Conservation (phyloP, 1,140 invertebrate species). For the Caenorhabditis brenneri region DNA sequence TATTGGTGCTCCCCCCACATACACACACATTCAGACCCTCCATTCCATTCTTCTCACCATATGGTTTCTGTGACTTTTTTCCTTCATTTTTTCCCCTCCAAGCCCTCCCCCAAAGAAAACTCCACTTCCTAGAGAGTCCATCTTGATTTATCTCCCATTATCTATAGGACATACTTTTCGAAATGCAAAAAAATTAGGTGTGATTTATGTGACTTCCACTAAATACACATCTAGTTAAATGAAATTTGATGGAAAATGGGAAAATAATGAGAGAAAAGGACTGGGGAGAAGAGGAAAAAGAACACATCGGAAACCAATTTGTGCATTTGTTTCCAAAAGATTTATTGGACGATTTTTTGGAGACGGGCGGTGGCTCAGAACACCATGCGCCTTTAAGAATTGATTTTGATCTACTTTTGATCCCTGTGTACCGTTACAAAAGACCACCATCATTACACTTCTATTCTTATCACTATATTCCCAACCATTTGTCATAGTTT, state of each 20-base stretch:
- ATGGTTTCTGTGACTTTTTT: neutral
- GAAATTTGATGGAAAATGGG: too few relatives aligned
- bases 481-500: slow-evolving; percentile 40
- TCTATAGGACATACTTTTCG: too few relatives aligned
- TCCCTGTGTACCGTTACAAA: neutral
- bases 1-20: neutral
- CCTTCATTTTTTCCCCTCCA: neutral
- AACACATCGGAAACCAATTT: slow-evolving; percentile 18
- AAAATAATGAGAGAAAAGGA: too few relatives aligned
- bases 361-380: too few relatives aligned
- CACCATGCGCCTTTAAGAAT: too few relatives aligned
- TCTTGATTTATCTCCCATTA: slow-evolving; percentile 24
- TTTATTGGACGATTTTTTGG: neutral
- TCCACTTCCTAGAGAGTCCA: neutral
- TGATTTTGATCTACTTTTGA: neutral
- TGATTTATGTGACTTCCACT: neutral
- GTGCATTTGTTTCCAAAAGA: neutral
- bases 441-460: neutral
- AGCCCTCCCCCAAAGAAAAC: neutral
- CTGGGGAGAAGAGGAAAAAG: neutral
- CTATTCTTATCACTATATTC: neutral
- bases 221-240: neutral
- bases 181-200: too few relatives aligned
- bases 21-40: neutral
- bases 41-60: slow-evolving; percentile 5